Conservation (phyloP, 1,140 invertebrate genomes). For the Ladona fulva region DNA sequence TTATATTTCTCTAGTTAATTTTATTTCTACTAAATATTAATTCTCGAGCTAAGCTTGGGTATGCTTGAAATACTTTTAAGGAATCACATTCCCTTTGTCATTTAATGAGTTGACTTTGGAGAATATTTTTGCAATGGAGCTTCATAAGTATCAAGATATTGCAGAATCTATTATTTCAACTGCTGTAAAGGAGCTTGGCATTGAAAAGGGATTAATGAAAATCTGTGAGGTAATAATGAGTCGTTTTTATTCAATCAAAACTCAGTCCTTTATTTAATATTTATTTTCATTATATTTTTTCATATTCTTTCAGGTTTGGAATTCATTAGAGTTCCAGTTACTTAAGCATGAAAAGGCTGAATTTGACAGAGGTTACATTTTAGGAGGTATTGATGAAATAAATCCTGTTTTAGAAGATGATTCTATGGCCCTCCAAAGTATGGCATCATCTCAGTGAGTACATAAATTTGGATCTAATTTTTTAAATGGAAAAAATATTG, state of each 20-base stretch:
- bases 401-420: conserved; percentile 76
- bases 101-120: conserved; percentile 76
- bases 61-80: conserved; percentile 24
- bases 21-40: too few species aligned
- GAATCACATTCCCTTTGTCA: conserved; percentile 72
- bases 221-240: conserved; percentile 46
- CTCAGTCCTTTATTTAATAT: too few species aligned
- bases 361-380: conserved; percentile 56
- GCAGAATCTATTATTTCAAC: conserved; percentile 75
- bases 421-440: conserved; percentile 79
- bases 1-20: too few species aligned
- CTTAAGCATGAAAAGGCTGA: conserved; percentile 40
- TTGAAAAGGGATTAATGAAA: conserved; percentile 75
- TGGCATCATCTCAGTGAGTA: conserved; percentile 70
- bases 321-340: conserved; percentile 4
- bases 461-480: too few species aligned
- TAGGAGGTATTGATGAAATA: conserved; percentile 74
- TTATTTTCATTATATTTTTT: too few species aligned
- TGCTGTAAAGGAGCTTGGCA: conserved; percentile 78
- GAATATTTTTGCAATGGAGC: conserved; percentile 85
- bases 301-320: conserved; percentile 14
- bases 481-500: too few species aligned
- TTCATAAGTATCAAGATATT: conserved; percentile 64
- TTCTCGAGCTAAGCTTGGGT: not conserved
- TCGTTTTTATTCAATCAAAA: not conserved